Base-by-base conservation (phyloP, 2,113 vertebrate genomes). In the Ginglymostoma cirratum region DNA sequence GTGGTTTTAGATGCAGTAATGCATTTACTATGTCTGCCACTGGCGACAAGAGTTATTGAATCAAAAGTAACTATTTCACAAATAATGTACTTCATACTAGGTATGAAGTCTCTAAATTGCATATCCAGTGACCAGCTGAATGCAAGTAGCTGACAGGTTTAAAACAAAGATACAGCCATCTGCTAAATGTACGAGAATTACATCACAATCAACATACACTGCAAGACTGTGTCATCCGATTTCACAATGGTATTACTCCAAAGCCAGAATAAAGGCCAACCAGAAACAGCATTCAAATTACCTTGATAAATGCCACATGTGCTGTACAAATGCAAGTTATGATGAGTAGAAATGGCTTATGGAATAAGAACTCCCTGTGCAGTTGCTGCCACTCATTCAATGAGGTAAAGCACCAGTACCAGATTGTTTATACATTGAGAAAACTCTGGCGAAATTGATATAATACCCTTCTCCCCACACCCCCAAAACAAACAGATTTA, bases 381-480 rank as follows among this genome's bases (percentile, higher is more conserved):
- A 61, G 87, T 61, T 90, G 87, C 1, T 61, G 87, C 48, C 14
- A 90, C 52, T 90, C 52, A 89, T 55, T 55, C 55, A n/a, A 17
- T 90, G 52, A 1, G 61, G 87, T 34, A 65, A 90, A 34, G 10
- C 87, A 90, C 23, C 24, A 45, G 38, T 52, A 89, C 86, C 34
- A 80, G 17, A 94, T 48, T 42, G 67, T 95, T 95, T 76, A 72
- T 19, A 27, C 61, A 38, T 93, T 8, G n/a, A 23, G 80, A 23
- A 93, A 93, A 66, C n/a, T 66, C 89, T 92, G 89, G 30, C n/a
- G 34, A 61, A 61, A 65, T 83, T 42, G 15, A 83, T n/a, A 19
- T 66, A 6, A 92, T 86, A 66, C 87, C 95, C 34, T 85, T 61
- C 96, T 72, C 48, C 87, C 96, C 24, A 0, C 23, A 87, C 97